Evolutionary conservation across 1,140 invertebrate species (phyloP).

Genomic region (Zeugodacus cucurbitae): DNA sequence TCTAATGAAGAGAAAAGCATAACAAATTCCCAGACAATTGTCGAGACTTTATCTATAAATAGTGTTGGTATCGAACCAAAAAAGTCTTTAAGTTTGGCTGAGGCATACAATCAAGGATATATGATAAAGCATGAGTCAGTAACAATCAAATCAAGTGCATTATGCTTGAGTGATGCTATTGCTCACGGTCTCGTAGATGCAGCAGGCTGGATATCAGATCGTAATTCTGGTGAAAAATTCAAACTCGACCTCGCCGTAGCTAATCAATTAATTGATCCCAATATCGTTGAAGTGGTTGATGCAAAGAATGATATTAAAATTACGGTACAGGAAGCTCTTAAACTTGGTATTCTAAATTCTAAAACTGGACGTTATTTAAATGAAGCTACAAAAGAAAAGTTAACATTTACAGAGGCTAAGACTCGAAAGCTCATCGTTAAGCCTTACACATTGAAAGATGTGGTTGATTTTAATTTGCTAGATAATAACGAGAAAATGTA

Average conservation of each 20-base stretch:
- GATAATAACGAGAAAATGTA: slow-evolving; percentile 79
- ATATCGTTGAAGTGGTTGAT: slow-evolving; percentile 84
- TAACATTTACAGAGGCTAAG: slow-evolving; percentile 83
- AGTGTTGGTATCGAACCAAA: slow-evolving; percentile 74
- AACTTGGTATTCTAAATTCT: slow-evolving; percentile 79
- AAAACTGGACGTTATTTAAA: slow-evolving; percentile 84
- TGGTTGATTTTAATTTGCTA: slow-evolving; percentile 82
- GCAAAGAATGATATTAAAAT: slow-evolving; percentile 81
- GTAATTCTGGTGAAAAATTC: slow-evolving; percentile 84
- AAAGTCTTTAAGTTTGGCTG: slow-evolving; percentile 79
- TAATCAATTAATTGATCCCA: slow-evolving; percentile 79
- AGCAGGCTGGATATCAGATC: slow-evolving; percentile 82
- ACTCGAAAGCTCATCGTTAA: slow-evolving; percentile 83
- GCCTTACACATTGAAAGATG: slow-evolving; percentile 91
- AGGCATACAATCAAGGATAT: slow-evolving; percentile 82
- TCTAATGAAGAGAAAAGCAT: slow-evolving; percentile 68
- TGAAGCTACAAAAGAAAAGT: slow-evolving; percentile 76
- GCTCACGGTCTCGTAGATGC: slow-evolving; percentile 83
- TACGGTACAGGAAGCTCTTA: slow-evolving; percentile 82
- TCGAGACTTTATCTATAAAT: slow-evolving; percentile 84
- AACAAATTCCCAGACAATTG: slow-evolving; percentile 68
- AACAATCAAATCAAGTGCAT: slow-evolving; percentile 77
- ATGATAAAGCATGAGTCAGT: slow-evolving; percentile 78
- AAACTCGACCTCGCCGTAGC: slow-evolving; percentile 82
- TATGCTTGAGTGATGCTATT: slow-evolving; percentile 85